phyloP scores from a whole-genome alignment of 2,888 invertebrate genomes.

The Scotopteryx bipunctaria region DNA sequence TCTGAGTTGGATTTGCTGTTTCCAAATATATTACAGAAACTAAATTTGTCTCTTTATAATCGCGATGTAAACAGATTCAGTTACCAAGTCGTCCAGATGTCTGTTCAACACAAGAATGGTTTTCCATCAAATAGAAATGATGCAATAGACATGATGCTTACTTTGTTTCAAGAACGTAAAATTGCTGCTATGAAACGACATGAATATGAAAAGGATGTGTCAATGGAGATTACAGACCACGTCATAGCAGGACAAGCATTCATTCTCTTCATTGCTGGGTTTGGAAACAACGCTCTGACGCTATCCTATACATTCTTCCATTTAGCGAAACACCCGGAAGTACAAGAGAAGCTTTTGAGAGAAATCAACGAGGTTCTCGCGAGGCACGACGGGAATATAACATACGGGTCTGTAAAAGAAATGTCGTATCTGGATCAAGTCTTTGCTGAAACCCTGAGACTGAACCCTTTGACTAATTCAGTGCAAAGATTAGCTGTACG shows the following conservation, averaged over 20 bases:
- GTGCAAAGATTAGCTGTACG: constrained; percentile 54
- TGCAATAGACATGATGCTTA: constrained; percentile 44
- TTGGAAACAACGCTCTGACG: constrained; percentile 65
- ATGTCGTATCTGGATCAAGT: constrained; percentile 67
- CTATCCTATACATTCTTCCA: constrained; percentile 60
- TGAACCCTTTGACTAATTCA: constrained; percentile 68
- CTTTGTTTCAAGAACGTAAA: constrained; percentile 33
- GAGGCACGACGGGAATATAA: constrained; percentile 53
- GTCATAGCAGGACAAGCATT: constrained; percentile 64
- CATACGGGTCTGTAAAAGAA: constrained; percentile 61
- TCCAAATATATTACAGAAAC: constrained; percentile 40
- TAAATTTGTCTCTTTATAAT: constrained; percentile 41
- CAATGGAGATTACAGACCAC: constrained; percentile 48
- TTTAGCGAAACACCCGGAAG: constrained; percentile 58
- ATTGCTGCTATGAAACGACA: constrained; percentile 10
- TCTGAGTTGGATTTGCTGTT: constrained; percentile 47
- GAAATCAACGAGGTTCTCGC: constrained; percentile 56
- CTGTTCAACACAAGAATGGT: constrained; percentile 25
- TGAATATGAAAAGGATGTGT: constrained; percentile 24
- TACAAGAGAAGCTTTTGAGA: constrained; percentile 56
- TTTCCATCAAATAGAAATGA: constrained; percentile 26
- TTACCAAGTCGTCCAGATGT: constrained; percentile 39
- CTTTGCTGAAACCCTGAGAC: constrained; percentile 50
- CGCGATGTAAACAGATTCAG: constrained; percentile 38
- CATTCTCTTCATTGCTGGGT: constrained; percentile 69